Conservation (phyloP, 2,888 invertebrate genomes). For the Caenorhabditis parvicauda region DNA sequence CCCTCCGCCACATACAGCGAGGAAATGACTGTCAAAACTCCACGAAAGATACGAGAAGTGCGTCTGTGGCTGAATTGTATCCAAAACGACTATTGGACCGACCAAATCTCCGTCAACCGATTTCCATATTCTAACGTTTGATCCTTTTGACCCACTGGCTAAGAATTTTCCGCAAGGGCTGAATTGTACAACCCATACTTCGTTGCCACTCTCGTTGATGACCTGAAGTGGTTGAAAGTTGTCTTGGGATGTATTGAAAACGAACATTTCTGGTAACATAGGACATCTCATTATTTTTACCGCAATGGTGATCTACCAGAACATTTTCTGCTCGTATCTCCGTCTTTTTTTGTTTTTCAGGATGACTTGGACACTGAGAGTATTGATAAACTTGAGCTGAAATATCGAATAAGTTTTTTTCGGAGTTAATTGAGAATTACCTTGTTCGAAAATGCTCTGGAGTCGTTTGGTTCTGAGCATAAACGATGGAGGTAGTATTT, state of each 20-base stretch:
- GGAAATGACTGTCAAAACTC: conserved; percentile 34
- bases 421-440: no score
- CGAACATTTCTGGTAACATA: conserved; percentile 4
- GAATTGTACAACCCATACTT: conserved; percentile 46
- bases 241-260: neutral
- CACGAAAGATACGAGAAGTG: conserved; percentile 37
- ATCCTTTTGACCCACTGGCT: conserved; percentile 43
- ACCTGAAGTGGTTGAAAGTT: no score
- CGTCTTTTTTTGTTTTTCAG: neutral
- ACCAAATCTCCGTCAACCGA: conserved; percentile 8
- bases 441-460: conserved; percentile 13
- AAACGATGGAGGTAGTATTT: conserved; percentile 18
- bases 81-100: conserved; percentile 5
- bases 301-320: conserved; percentile 11
- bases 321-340: conserved; percentile 5
- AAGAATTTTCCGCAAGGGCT: conserved; percentile 46
- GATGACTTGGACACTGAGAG: conserved; percentile 7
- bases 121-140: conserved; percentile 38
- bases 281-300: conserved; percentile 3
- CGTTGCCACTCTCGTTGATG: conserved; percentile 28
- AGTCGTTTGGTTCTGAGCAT: conserved; percentile 29
- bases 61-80: conserved; percentile 1
- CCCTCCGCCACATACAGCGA: conserved; percentile 38
- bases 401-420: conserved; percentile 9
- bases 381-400: conserved; percentile 8